These are phyloP conservation scores for Cryptoprocta ferox DNA, from an alignment of 2,797 vertebrate genomes.

Conservation along the genomic window DNA sequence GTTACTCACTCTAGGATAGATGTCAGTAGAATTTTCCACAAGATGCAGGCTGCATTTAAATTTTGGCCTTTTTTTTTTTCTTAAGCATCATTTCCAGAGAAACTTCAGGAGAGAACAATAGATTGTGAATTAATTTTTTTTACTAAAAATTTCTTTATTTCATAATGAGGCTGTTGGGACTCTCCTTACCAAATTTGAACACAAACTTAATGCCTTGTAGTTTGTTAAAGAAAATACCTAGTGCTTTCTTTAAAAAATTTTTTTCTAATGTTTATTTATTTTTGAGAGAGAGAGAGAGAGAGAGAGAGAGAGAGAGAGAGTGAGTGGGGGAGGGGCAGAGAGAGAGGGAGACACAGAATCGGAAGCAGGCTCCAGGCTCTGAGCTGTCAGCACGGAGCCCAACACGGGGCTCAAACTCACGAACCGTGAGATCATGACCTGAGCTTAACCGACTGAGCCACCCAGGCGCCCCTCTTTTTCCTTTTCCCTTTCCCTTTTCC, in stretches of 20 bases:
- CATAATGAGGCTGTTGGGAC: background rate
- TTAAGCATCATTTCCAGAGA: constrained; percentile 32
- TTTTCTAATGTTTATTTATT: no score
- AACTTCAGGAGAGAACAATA: background rate
- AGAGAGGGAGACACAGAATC: no score
- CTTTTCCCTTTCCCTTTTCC: no score
- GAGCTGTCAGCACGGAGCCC: no score
- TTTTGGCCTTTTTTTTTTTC: background rate
- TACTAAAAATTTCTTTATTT: background rate
- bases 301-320: no score
- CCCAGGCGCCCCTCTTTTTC: no score
- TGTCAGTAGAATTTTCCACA: background rate
- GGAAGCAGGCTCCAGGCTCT: no score
- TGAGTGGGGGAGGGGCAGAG: no score
- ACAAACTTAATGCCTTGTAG: background rate
- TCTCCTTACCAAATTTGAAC: background rate
- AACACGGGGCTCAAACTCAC: no score
- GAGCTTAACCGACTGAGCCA: no score
- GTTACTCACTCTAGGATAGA: background rate
- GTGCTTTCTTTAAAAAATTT: background rate
- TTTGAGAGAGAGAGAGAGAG: no score
- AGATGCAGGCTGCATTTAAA: background rate
- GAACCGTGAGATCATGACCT: no score
- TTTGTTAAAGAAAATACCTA: constrained; percentile 17
- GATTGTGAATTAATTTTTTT: background rate